Percentiles rank a stretch among this genome's conserved stretches.
phyloP scores from a whole-genome alignment of 2,113 vertebrate species.

The Dasypus novemcinctus region DNA sequence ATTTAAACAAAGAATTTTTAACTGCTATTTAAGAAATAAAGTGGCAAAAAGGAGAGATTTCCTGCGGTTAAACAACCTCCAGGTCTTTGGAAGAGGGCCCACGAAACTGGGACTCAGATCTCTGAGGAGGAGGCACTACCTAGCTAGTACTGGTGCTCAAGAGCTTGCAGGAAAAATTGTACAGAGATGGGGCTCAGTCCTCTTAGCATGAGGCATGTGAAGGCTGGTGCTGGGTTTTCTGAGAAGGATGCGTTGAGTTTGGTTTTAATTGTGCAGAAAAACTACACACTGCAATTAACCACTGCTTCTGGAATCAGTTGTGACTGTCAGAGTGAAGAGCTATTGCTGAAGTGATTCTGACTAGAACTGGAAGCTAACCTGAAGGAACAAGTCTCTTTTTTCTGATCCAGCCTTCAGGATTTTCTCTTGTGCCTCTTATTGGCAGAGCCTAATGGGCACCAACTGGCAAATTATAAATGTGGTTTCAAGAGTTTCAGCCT shows the following conservation, averaged over 20 bases:
- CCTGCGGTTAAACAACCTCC: background rate
- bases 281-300: background rate
- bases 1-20: background rate
- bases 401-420: background rate
- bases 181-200: background rate
- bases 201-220: background rate
- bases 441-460: background rate
- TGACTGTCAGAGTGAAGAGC: background rate
- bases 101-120: background rate
- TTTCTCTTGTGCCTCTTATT: conserved; percentile 22
- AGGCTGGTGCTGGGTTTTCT: background rate
- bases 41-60: background rate
- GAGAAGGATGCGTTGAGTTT: background rate
- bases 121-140: background rate
- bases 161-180: background rate
- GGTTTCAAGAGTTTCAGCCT: background rate
- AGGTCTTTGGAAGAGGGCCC: background rate
- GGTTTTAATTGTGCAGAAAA: background rate
- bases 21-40: background rate
- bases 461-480: background rate
- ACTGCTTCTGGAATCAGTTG: background rate
- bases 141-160: background rate
- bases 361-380: background rate
- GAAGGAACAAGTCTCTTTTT: background rate
- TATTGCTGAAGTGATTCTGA: background rate